Percentiles rank a stretch among this genome's conserved stretches.
Evolutionary conservation across 2,113 vertebrate genomes (phyloP).

Genomic region (Henicopernis longicauda): DNA sequence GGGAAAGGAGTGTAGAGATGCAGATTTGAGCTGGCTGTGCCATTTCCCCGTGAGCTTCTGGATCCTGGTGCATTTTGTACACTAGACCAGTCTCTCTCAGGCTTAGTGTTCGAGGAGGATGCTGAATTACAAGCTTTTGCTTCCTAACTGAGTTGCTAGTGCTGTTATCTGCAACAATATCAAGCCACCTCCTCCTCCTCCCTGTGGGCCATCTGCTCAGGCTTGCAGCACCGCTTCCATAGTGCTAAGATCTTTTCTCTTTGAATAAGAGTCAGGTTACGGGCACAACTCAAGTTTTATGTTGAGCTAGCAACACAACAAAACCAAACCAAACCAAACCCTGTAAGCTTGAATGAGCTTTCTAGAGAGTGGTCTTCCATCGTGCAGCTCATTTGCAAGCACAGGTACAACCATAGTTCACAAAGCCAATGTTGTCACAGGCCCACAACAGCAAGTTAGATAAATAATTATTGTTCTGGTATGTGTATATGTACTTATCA

Average conservation of each 20-base stretch:
- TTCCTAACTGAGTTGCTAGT: neutral
- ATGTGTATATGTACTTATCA: neutral
- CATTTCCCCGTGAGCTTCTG: neutral
- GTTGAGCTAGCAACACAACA: neutral
- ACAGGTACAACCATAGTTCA: neutral
- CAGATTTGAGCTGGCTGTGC: neutral
- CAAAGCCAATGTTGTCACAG: neutral
- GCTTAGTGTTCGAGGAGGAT: neutral
- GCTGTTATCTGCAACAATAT: neutral
- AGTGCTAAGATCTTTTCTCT: neutral
- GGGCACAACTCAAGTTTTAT: neutral
- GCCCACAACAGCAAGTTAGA: neutral
- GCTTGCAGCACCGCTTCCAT: neutral
- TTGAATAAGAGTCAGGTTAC: neutral
- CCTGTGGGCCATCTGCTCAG: neutral
- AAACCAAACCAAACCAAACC: neutral
- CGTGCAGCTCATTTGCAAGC: neutral
- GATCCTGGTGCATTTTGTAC: neutral
- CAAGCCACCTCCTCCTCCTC: neutral
- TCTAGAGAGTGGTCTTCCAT: neutral
- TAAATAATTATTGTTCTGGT: neutral
- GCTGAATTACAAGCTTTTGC: neutral
- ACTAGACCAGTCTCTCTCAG: fast-evolving
- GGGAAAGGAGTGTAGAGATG: neutral
- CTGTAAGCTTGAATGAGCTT: neutral